Conservation (phyloP, 2,888 invertebrate genomes). For the Trichogramma dendrolimi region DNA sequence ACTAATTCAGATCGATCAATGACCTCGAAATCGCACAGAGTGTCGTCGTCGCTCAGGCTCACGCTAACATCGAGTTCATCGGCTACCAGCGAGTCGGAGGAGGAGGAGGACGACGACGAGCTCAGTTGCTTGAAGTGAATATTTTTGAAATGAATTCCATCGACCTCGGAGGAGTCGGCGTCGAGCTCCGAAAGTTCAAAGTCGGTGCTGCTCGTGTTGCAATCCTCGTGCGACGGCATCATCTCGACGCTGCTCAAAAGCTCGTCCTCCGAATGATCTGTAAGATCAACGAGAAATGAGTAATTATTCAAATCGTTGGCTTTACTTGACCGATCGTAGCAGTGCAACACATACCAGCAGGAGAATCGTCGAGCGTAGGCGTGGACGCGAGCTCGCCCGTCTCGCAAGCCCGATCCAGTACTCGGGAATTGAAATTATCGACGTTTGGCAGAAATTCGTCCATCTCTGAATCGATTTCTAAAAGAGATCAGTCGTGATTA, state of each 20-base stretch:
- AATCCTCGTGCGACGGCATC: slow-evolving; percentile 51
- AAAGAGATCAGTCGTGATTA: too few relatives aligned
- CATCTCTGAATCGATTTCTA: slow-evolving; percentile 51
- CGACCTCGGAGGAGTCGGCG: slow-evolving; percentile 41
- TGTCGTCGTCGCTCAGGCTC: slow-evolving; percentile 41
- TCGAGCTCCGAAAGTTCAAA: slow-evolving; percentile 48
- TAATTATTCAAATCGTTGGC: background rate
- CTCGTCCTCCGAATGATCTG: slow-evolving; percentile 47
- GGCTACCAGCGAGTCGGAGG: slow-evolving; percentile 25
- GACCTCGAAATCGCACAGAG: slow-evolving; percentile 48
- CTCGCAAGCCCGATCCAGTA: slow-evolving; percentile 49
- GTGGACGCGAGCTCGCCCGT: slow-evolving; percentile 47
- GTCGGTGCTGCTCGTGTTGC: slow-evolving; percentile 42
- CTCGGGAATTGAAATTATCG: slow-evolving; percentile 48
- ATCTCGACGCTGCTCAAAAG: slow-evolving; percentile 38
- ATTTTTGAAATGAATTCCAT: slow-evolving; percentile 45
- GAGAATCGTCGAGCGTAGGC: slow-evolving; percentile 39
- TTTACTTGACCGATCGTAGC: slow-evolving; percentile 1
- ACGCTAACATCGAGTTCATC: slow-evolving; percentile 30
- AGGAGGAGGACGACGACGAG: slow-evolving; percentile 34
- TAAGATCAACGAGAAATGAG: slow-evolving; percentile 11
- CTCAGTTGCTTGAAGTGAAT: slow-evolving; percentile 47
- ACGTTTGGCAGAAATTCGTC: slow-evolving; percentile 51
- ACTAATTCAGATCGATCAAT: slow-evolving; percentile 45
- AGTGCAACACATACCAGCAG: slow-evolving; percentile 28